Percentiles rank a stretch among this genome's conserved stretches.
These are phyloP conservation scores for Gryon sp. DNA, from an alignment of 1,140 invertebrate species.

Conservation along the genomic window DNA sequence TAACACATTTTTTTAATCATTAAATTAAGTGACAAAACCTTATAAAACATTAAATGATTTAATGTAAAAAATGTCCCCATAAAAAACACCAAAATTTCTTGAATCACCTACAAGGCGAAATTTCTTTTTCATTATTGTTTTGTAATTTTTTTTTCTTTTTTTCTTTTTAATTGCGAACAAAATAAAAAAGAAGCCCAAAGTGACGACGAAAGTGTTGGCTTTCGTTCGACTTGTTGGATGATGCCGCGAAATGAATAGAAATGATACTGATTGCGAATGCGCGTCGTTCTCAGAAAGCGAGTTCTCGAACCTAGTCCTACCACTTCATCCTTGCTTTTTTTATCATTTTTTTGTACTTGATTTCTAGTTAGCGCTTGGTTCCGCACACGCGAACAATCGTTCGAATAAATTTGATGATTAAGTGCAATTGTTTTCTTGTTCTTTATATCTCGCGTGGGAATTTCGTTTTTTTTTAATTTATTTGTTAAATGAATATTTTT, in stretches of 20 bases:
- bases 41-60: no score
- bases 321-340: slow-evolving; percentile 13
- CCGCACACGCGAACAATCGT: no score
- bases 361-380: no score
- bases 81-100: neutral
- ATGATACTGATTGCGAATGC: slow-evolving; percentile 71
- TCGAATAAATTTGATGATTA: neutral
- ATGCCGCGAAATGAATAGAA: slow-evolving; percentile 72
- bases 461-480: no score
- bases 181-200: slow-evolving; percentile 42
- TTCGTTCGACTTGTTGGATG: slow-evolving; percentile 61
- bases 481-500: no score
- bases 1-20: no score
- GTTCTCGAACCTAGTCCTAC: slow-evolving; percentile 36
- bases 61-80: no score
- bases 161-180: slow-evolving; percentile 25
- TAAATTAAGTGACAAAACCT: no score
- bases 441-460: no score
- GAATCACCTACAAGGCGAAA: no score
- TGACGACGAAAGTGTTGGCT: slow-evolving; percentile 46
- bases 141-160: slow-evolving; percentile 4
- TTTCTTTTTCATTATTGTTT: no score
- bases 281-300: slow-evolving; percentile 45
- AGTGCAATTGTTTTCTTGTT: neutral
- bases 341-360: neutral